These are phyloP conservation scores for Pseudorectes ferrugineus DNA, from an alignment of 2,113 vertebrate species.

Conservation along the genomic window DNA sequence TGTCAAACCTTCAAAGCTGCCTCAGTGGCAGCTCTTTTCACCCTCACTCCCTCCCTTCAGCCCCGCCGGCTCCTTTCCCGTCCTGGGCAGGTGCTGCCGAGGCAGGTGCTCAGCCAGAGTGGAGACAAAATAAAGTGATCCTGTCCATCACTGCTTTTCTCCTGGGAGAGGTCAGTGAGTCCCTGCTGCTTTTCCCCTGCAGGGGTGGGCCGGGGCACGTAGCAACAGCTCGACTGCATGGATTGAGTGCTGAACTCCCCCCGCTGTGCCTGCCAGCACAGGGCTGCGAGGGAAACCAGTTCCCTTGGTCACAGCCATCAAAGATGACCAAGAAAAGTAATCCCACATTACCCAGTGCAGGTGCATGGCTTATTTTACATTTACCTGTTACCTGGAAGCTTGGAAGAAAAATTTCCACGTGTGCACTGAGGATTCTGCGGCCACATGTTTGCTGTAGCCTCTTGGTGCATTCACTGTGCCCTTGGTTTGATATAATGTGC, in stretches of 20 bases:
- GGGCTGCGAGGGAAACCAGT: neutral
- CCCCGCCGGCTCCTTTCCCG: rapidly evolving
- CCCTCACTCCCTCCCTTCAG: neutral
- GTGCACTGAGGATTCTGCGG: neutral
- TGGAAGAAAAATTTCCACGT: neutral
- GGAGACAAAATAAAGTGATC: neutral
- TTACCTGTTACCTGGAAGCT: neutral
- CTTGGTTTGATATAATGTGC: neutral
- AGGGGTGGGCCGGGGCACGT: neutral
- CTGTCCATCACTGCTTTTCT: neutral
- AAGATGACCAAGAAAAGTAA: neutral
- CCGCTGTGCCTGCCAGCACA: neutral
- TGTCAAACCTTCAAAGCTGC: neutral
- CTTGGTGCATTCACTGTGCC: rapidly evolving
- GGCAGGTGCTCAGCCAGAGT: neutral
- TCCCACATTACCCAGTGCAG: neutral
- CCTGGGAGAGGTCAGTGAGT: neutral
- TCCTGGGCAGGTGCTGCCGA: neutral
- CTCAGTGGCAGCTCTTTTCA: neutral
- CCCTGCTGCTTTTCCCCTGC: neutral
- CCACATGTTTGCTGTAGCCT: neutral
- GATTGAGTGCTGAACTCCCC: neutral
- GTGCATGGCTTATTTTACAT: neutral
- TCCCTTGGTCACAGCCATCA: neutral
- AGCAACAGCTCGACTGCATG: rapidly evolving